Evolutionary conservation across 2,888 invertebrate species (phyloP).

Genomic region (Scaptomyza tumidula): DNA sequence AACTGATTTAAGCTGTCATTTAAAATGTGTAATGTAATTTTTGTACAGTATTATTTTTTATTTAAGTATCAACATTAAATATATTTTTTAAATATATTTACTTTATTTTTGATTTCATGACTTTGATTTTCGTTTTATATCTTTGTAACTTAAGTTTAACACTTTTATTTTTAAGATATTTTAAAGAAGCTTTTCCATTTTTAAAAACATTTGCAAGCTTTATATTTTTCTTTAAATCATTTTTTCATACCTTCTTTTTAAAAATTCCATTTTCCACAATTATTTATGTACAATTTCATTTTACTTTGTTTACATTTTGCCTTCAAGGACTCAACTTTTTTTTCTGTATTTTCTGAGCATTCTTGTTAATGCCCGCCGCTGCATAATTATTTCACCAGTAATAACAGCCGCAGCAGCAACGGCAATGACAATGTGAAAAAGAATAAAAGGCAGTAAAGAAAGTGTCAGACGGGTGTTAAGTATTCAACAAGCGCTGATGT

Average conservation of each 20-base stretch:
- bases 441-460: constrained; percentile 21
- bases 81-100: no score
- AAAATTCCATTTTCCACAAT: not conserved
- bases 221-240: not conserved
- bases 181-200: no score
- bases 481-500: constrained; percentile 21
- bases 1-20: not conserved
- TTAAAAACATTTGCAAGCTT: not conserved
- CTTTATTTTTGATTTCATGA: no score
- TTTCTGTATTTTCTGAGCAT: constrained; percentile 39
- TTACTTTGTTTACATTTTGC: constrained; percentile 34
- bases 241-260: not conserved
- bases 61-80: no score
- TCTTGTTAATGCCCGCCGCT: constrained; percentile 46
- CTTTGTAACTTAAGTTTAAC: no score
- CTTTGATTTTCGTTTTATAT: no score
- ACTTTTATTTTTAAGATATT: no score
- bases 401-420: not conserved
- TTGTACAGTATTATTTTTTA: no score
- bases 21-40: no score
- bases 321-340: constrained; percentile 15
- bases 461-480: no score
- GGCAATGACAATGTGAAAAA: constrained; percentile 38
- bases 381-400: constrained; percentile 64
- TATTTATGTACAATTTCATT: constrained; percentile 1